phyloP scores from a whole-genome alignment of 2,888 invertebrate species.

The Halocaridina rubra region DNA sequence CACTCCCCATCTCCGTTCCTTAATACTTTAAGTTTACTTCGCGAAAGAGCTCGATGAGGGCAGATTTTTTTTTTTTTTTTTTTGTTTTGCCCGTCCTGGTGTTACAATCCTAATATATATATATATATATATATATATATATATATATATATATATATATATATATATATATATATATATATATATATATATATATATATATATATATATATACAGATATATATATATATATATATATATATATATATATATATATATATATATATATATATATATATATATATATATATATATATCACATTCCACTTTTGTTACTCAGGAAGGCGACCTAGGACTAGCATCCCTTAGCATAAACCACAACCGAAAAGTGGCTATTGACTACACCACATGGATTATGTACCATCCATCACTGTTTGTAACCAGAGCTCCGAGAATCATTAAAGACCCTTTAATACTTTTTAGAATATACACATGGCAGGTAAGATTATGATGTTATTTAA shows the following conservation, averaged over 20 bases:
- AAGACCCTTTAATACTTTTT: conserved; percentile 22
- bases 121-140: background rate
- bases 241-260: background rate
- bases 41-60: background rate
- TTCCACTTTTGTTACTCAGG: too few species aligned
- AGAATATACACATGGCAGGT: conserved; percentile 36
- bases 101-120: background rate
- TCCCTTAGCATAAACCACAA: conserved; percentile 36
- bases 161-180: conserved; percentile 15
- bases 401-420: conserved; percentile 39
- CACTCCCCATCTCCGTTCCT: too few species aligned
- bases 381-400: conserved; percentile 23
- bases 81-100: background rate
- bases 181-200: conserved; percentile 4
- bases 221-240: background rate
- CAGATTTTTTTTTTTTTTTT: background rate
- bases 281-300: conserved; percentile 13
- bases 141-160: background rate
- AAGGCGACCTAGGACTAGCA: conserved; percentile 38
- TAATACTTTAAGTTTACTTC: too few species aligned
- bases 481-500: background rate
- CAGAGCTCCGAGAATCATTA: conserved; percentile 18
- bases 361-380: conserved; percentile 30
- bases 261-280: conserved; percentile 16
- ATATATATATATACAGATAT: background rate